A percentile compares a stretch with the other conserved stretches of the same genome.
These are phyloP conservation scores for Dinothrombium tinctorium DNA, from an alignment of 1,140 invertebrate genomes.

Conservation along the genomic window DNA sequence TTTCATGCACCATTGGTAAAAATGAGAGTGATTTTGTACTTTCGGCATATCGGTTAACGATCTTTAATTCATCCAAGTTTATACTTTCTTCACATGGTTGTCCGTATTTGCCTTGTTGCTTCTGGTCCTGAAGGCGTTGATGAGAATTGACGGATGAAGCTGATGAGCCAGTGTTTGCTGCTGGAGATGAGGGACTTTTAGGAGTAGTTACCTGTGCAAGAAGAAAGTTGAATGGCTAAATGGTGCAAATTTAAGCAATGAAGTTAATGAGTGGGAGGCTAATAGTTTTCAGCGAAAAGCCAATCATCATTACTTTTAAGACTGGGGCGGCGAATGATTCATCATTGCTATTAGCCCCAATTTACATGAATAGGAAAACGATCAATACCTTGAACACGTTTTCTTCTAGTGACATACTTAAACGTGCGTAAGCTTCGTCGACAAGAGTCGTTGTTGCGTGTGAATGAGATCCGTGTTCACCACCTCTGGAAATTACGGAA, in stretches of 20 bases:
- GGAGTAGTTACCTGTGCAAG: too few relatives aligned
- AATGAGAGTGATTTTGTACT: constrained; percentile 72
- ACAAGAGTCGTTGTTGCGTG: too few relatives aligned
- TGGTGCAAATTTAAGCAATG: too few relatives aligned
- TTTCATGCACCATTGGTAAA: constrained; percentile 73
- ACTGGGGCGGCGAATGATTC: too few relatives aligned
- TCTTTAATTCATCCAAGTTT: constrained; percentile 54
- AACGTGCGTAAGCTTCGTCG: constrained; percentile 47
- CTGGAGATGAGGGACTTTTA: background rate
- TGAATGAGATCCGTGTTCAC: background rate
- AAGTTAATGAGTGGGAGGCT: too few relatives aligned
- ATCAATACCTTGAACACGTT: constrained; percentile 48
- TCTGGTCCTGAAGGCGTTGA: background rate
- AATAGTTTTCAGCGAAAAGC: too few relatives aligned
- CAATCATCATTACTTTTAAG: too few relatives aligned
- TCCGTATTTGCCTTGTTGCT: too few relatives aligned
- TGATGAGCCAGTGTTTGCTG: background rate
- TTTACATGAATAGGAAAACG: too few relatives aligned
- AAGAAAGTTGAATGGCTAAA: too few relatives aligned
- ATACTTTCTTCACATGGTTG: constrained; percentile 20
- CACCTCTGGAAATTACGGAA: background rate
- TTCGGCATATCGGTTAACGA: constrained; percentile 68
- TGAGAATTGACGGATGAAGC: background rate
- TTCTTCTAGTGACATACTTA: constrained; percentile 61
- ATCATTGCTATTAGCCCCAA: too few relatives aligned